phyloP scores from a whole-genome alignment of 1,140 invertebrate species.

The Megathymus violae region DNA sequence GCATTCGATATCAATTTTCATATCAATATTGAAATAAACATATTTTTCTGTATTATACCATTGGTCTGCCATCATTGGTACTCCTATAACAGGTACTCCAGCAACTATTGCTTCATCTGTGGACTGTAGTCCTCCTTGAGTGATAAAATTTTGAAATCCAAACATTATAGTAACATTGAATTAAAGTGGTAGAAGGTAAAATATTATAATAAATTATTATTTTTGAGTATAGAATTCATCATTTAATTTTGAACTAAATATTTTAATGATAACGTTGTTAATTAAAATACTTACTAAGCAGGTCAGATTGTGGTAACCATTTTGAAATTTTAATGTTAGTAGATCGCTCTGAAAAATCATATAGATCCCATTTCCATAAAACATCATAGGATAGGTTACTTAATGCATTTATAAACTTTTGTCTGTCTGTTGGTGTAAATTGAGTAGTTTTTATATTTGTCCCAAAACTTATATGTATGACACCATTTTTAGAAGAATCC shows the following conservation, averaged over 20 bases:
- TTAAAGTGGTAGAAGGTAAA: too few species aligned
- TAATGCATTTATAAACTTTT: slow-evolving; percentile 76
- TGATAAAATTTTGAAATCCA: too few species aligned
- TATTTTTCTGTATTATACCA: slow-evolving; percentile 43
- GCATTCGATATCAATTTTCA: slow-evolving; percentile 21
- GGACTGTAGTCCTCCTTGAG: slow-evolving; percentile 85
- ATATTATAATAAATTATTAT: too few species aligned
- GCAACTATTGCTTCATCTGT: too few species aligned
- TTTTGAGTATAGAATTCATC: too few species aligned
- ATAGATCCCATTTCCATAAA: slow-evolving; percentile 82
- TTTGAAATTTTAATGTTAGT: slow-evolving; percentile 67
- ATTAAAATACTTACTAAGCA: slow-evolving; percentile 44
- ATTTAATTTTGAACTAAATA: too few species aligned
- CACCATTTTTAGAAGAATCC: slow-evolving; percentile 55
- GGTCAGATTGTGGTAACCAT: slow-evolving; percentile 71
- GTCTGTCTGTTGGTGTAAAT: slow-evolving; percentile 61
- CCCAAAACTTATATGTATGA: slow-evolving; percentile 83
- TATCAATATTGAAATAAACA: slow-evolving; percentile 30
- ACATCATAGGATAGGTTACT: slow-evolving; percentile 75
- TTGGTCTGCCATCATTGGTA: slow-evolving; percentile 41
- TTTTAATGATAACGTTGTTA: too few species aligned
- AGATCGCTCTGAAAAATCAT: slow-evolving; percentile 44
- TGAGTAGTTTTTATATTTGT: slow-evolving; percentile 69
- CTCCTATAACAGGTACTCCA: slow-evolving; percentile 38
- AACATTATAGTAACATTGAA: too few species aligned